These are phyloP conservation scores for Cataglyphis cursor DNA, from an alignment of 2,888 invertebrate genomes.

Conservation along the genomic window DNA sequence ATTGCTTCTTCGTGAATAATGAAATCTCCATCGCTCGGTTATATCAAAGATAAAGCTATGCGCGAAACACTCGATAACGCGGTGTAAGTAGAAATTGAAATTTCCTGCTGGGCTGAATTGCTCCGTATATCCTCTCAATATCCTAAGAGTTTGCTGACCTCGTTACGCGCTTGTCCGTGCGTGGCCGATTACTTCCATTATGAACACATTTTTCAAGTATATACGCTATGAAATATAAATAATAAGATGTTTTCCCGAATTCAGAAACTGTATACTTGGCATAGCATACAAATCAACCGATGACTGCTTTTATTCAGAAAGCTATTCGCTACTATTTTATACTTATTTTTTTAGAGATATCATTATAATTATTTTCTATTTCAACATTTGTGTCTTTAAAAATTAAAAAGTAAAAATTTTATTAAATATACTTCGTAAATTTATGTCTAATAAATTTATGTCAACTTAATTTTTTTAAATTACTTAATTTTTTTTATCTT, in stretches of 20 bases:
- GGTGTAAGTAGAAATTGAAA: slow-evolving; percentile 54
- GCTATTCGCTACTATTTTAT: not conserved
- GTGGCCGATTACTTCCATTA: slow-evolving; percentile 51
- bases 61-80: slow-evolving; percentile 46
- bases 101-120: slow-evolving; percentile 42
- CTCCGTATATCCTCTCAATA: slow-evolving; percentile 46
- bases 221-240: slow-evolving; percentile 2
- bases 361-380: not conserved
- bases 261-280: not conserved
- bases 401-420: not conserved
- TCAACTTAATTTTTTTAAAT: not conserved
- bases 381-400: not conserved
- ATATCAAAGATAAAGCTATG: slow-evolving; percentile 53
- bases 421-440: not conserved
- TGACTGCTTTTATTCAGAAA: not conserved
- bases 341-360: not conserved
- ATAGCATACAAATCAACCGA: not conserved
- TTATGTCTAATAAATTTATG: not conserved
- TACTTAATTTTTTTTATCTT: not conserved
- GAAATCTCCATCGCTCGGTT: slow-evolving; percentile 38
- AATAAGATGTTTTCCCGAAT: slow-evolving; percentile 11
- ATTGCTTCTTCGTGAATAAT: slow-evolving; percentile 51
- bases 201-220: slow-evolving; percentile 38
- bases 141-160: slow-evolving; percentile 54
- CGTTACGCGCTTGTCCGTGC: slow-evolving; percentile 35